A percentile compares a stretch with the other conserved stretches of the same genome.
These are phyloP conservation scores for Bathynomus jamesi DNA, from an alignment of 1,140 invertebrate species.

Conservation along the genomic window DNA sequence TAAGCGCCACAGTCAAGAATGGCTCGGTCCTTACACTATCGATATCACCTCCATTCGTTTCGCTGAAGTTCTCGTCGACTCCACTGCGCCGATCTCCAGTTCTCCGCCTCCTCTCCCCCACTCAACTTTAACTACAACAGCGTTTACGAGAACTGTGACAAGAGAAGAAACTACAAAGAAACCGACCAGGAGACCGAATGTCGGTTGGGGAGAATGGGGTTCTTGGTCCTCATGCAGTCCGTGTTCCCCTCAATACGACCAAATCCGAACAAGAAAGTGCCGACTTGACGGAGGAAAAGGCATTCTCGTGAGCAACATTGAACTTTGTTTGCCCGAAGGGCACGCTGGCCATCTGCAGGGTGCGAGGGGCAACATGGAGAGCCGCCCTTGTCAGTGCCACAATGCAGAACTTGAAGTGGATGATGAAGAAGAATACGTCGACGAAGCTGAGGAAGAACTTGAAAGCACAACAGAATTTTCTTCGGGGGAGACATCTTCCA, in stretches of 20 bases:
- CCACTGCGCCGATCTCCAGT: background rate
- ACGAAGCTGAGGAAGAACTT: background rate
- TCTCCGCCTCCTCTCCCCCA: constrained; percentile 11
- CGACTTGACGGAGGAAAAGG: constrained; percentile 31
- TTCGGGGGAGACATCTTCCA: constrained; percentile 3
- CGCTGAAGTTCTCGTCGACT: constrained; percentile 28
- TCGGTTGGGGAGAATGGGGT: constrained; percentile 37
- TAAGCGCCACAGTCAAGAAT: constrained; percentile 41
- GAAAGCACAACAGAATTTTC: background rate
- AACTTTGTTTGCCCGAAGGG: constrained; percentile 27
- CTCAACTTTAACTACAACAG: constrained; percentile 10
- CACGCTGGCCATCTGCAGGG: constrained; percentile 22
- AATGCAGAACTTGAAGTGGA: constrained; percentile 9
- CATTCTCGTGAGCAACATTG: constrained; percentile 33
- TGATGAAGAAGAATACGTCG: background rate
- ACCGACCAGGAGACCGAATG: constrained; percentile 30
- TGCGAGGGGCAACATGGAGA: constrained; percentile 27
- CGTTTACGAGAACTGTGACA: constrained; percentile 38
- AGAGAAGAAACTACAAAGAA: constrained; percentile 37
- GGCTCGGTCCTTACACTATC: constrained; percentile 41
- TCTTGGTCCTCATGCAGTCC: constrained; percentile 37
- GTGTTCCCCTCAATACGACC: constrained; percentile 30
- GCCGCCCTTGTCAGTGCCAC: constrained; percentile 25
- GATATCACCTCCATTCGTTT: constrained; percentile 45
- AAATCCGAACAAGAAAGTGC: constrained; percentile 34